phyloP scores from a whole-genome alignment of 2,888 invertebrate genomes.

The Linnaemya tessellans region DNA sequence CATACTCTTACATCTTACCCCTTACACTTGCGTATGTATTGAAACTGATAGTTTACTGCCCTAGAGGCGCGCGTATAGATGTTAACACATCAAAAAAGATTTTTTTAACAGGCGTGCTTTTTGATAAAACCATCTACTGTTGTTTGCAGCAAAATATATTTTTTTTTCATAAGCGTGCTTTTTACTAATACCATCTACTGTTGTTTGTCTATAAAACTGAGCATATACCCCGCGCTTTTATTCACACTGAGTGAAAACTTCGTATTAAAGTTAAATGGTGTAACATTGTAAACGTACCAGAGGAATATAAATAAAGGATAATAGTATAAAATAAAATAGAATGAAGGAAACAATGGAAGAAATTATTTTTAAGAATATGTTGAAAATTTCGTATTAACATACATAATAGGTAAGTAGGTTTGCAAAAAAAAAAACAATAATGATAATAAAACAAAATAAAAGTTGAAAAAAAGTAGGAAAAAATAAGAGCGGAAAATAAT shows the following conservation, averaged over 20 bases:
- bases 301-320: slow-evolving; percentile 58
- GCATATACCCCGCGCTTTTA: slow-evolving; percentile 11
- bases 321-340: slow-evolving; percentile 43
- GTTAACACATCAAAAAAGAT: too few species aligned
- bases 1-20: too few species aligned
- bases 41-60: too few species aligned
- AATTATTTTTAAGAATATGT: slow-evolving; percentile 59
- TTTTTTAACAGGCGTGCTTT: too few species aligned
- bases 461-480: neutral
- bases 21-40: too few species aligned
- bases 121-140: too few species aligned
- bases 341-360: slow-evolving; percentile 47
- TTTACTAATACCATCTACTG: neutral
- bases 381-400: slow-evolving; percentile 48
- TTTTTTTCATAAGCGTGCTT: neutral
- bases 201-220: slow-evolving; percentile 30
- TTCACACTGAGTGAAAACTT: slow-evolving; percentile 38
- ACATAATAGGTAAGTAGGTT: slow-evolving; percentile 62
- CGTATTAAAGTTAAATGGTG: slow-evolving; percentile 67
- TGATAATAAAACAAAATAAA: neutral
- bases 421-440: slow-evolving; percentile 17
- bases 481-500: neutral
- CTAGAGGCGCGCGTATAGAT: too few species aligned
- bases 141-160: too few species aligned
- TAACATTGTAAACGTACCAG: slow-evolving; percentile 58